Evolutionary conservation across 2,113 vertebrate genomes (phyloP).

Genomic region (Coptodon rendalli): DNA sequence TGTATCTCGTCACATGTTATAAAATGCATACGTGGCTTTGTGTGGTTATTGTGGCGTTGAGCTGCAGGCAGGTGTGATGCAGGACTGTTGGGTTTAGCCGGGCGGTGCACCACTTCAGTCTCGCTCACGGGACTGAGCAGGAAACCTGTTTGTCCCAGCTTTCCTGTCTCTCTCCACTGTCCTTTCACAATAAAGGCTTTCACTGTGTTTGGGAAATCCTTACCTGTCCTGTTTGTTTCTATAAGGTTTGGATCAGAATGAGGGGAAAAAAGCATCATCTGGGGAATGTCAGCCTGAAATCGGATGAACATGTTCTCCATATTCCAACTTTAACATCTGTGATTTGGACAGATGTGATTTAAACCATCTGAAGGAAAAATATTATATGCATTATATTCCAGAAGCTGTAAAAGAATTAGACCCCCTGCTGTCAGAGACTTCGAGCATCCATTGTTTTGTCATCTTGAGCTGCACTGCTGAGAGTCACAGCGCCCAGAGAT

Average conservation of each 20-base stretch:
- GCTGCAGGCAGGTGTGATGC: neutral
- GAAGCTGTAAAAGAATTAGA: neutral
- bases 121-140: neutral
- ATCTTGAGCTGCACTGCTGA: neutral
- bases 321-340: neutral
- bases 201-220: neutral
- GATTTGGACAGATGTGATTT: neutral
- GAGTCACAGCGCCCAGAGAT: fast-evolving
- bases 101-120: fast-evolving
- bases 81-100: neutral
- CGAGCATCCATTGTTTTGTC: fast-evolving
- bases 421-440: neutral
- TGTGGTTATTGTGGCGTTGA: neutral
- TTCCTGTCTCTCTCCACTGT: neutral
- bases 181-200: neutral
- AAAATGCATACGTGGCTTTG: neutral
- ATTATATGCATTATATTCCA: neutral
- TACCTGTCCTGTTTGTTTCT: neutral
- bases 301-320: neutral
- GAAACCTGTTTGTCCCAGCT: fast-evolving
- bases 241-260: neutral
- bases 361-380: neutral
- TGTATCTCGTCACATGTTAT: fast-evolving
- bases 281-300: neutral
- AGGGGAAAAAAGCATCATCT: neutral